Conservation (phyloP, 2,113 vertebrate species). For the Leuciscus idus region DNA sequence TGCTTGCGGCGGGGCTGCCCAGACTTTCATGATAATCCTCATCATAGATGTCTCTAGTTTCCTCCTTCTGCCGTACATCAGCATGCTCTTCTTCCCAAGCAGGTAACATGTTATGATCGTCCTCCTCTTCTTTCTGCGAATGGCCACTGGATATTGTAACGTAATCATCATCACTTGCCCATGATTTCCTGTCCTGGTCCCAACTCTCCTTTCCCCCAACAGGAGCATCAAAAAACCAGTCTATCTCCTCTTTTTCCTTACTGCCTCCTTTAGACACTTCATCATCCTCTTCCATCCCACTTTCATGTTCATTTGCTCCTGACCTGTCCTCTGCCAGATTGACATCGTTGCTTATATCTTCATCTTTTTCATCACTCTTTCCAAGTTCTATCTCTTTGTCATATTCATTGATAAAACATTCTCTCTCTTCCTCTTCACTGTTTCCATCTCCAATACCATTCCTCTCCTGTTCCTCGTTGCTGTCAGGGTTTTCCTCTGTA, state of each 20-base stretch:
- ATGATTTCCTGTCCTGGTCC: background rate
- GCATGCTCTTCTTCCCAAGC: background rate
- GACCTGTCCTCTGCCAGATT: background rate
- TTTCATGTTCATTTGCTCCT: background rate
- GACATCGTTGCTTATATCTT: background rate
- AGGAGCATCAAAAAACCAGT: background rate
- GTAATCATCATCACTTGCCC: slow-evolving; percentile 5
- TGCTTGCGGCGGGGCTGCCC: slow-evolving; percentile 62
- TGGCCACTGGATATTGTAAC: slow-evolving; percentile 4
- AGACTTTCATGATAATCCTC: slow-evolving; percentile 32
- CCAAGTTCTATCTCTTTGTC: background rate
- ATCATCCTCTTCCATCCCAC: background rate
- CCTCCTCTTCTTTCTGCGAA: background rate
- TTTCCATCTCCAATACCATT: background rate
- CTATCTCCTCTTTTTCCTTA: background rate
- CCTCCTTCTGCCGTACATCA: background rate
- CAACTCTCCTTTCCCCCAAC: background rate
- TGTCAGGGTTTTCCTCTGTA: slow-evolving; percentile 8
- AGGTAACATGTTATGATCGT: background rate
- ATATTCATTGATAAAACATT: background rate
- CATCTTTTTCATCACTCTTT: background rate
- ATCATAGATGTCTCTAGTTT: background rate
- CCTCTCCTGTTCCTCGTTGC: background rate
- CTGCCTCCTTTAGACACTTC: background rate
- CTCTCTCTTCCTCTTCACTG: background rate